Evolutionary conservation across 92 coral and sea anemone genomes (phyloP), one percentile per base, ranked within the genome.

Genomic region (Bergia sp.): DNA sequence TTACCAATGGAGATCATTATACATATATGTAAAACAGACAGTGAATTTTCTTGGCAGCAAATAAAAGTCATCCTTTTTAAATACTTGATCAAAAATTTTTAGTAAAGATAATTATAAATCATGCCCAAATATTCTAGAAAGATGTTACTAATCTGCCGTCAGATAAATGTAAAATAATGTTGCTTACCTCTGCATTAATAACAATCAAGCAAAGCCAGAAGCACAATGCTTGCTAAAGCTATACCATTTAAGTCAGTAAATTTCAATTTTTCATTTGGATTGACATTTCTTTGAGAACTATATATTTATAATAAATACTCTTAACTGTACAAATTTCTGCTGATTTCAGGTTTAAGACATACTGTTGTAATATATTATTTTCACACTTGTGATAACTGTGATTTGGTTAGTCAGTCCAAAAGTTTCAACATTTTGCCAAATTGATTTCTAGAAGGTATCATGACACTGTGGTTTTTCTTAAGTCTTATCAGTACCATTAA

Each of bases 401-500:
- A 73, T 73, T 36, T 36, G 40, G 5, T 73, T 2, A 29, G 77
- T 73, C 77, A 73, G 77, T 73, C 29, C 29, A 16, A 61, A 18
- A 61, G 0, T 61, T 13, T 73, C 20, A 36, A 3, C 76, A 61
- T 72, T 11, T 72, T 7, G 39, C 16, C 43, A 72, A 10, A 23
- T 72, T 73, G 43, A 73, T 73, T 73, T 37, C 42, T 2, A 73
- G 77, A 73, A 73, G 42, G 77, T 36, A 38, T 37, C 77, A 73
- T 73, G 42, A 38, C 40, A 73, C 0, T 6, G 18, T 73, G 77
- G 77, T 73, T 10, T 73, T 3, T 43, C 45, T 2, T 29, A 73
- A 73, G 41, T 7, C 49, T 43, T 77, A 40, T 77, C 81, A 77
- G 15, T 41, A 21, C 55, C 58, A 77, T 44, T 77, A 77, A 77